phyloP scores from a whole-genome alignment of 1,140 invertebrate genomes.

The Chrysopa pallens region DNA sequence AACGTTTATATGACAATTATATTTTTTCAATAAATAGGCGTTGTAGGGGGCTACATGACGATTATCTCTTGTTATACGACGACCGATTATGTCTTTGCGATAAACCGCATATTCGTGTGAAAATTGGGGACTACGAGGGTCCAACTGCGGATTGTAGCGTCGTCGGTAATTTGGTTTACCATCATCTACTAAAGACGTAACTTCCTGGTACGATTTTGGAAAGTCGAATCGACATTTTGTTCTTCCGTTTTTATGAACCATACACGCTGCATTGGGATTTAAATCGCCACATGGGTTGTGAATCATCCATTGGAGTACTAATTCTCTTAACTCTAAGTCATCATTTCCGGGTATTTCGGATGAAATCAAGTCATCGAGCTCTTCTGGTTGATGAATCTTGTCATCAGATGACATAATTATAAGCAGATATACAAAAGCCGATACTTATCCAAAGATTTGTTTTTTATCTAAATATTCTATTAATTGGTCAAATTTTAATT shows the following conservation, averaged over 20 bases:
- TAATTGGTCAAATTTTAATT: constrained; percentile 13
- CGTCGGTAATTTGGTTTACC: background rate
- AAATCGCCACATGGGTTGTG: constrained; percentile 12
- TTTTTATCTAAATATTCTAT: constrained; percentile 8
- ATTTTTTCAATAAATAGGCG: too few species aligned
- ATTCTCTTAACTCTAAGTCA: constrained; percentile 8
- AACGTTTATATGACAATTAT: too few species aligned
- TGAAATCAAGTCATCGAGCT: constrained; percentile 12
- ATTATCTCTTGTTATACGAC: too few species aligned
- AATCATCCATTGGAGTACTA: constrained; percentile 19
- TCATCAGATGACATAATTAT: constrained; percentile 8
- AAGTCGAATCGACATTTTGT: constrained; percentile 2
- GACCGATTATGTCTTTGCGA: too few species aligned
- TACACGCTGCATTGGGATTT: constrained; percentile 5
- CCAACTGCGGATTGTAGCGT: background rate
- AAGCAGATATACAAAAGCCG: constrained; percentile 10
- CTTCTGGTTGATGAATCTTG: constrained; percentile 6
- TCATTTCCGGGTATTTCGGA: constrained; percentile 22
- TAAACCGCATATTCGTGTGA: too few species aligned
- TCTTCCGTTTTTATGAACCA: background rate
- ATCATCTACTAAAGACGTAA: background rate
- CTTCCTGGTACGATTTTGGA: constrained; percentile 1
- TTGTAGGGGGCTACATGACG: too few species aligned
- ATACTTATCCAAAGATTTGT: constrained; percentile 16
- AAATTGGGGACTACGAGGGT: too few species aligned